Evolutionary conservation across 2,797 vertebrate species (phyloP), one percentile per base, ranked within the genome.

Genomic region (Ptychobarbus kaznakovi): DNA sequence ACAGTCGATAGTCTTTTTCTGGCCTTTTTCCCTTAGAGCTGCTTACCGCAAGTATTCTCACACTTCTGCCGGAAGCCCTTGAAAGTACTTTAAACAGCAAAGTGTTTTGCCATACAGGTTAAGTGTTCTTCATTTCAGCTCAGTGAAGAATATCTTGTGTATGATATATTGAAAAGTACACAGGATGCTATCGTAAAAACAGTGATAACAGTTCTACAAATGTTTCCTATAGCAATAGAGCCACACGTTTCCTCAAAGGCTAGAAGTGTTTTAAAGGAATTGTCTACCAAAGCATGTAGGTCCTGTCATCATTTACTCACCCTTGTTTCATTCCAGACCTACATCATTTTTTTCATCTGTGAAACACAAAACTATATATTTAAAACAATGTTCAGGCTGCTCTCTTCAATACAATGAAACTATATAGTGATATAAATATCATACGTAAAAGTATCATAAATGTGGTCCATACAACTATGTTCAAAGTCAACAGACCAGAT

Each of bases 21-120:
- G 70, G 70, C 42, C 63, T 63, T 73, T 74, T 75, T 63, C 42
- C 58, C 42, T 83, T 5, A 22, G 18, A 73, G 40, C 40, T 63
- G 56, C 28, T 74, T 51, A 15, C 63, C 12, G 3, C 63, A 83
- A 76, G 61, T 74, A 65, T 75, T 65, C 42, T 75, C 46, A 32
- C 28, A 65, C 72, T 83, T 51, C 58, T 66, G 81, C 44, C 49
- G 56, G 58, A 68, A 66, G 35, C 46, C 38, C 56, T 65, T 46
- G 28, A 83, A 83, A 38, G 22, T 83, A 25, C 56, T 82, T 82
- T 61, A 74, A 38, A 82, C 42, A n/a, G 28, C 9, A 3, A 83
- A 51, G 61, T 15, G 16, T 49, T 75, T 76, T 28, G 28, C 56
- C 72, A 13, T 83, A 74, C 28, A 66, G 32, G 70, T 66, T 68